A percentile compares a stretch with the other conserved stretches of the same genome.
These are phyloP conservation scores for Elgaria multicarinata DNA, from an alignment of 2,113 vertebrate genomes.

Conservation along the genomic window DNA sequence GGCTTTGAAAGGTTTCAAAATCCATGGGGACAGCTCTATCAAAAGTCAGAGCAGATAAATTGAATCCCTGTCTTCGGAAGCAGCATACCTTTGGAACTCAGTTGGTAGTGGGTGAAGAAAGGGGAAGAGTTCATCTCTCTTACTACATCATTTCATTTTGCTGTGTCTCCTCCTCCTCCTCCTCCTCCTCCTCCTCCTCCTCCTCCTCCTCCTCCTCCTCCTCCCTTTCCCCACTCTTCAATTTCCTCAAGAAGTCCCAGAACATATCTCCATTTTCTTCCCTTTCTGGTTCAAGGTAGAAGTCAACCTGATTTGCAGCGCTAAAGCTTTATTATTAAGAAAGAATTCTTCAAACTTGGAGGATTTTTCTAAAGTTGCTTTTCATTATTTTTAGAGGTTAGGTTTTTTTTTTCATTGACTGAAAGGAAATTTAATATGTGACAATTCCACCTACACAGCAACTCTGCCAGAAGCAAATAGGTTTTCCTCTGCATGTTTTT, in stretches of 20 bases:
- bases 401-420: slow-evolving; percentile 11
- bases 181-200: too few species aligned
- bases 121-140: too few species aligned
- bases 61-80: not conserved
- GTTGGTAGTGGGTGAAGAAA: not conserved
- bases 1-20: not conserved
- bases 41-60: too few species aligned
- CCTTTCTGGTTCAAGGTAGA: not conserved
- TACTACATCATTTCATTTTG: not conserved
- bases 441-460: slow-evolving; percentile 51
- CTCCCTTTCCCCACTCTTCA: too few species aligned
- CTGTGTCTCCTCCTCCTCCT: too few species aligned
- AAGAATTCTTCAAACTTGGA: slow-evolving; percentile 20
- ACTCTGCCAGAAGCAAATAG: slow-evolving; percentile 39
- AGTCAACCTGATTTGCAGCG: slow-evolving; percentile 16
- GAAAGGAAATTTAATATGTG: slow-evolving; percentile 51
- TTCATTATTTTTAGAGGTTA: not conserved
- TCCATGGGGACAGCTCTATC: too few species aligned
- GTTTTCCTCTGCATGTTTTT: slow-evolving; percentile 31
- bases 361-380: not conserved
- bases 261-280: not conserved
- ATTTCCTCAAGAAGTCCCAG: not conserved
- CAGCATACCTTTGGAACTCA: not conserved
- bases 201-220: too few species aligned
- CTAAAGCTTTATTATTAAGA: slow-evolving; percentile 42